These are phyloP conservation scores for Nemopilema nomurai DNA, from an alignment of 30 jellyfish, hydroid and myxozoan genomes.

Conservation along the genomic window DNA sequence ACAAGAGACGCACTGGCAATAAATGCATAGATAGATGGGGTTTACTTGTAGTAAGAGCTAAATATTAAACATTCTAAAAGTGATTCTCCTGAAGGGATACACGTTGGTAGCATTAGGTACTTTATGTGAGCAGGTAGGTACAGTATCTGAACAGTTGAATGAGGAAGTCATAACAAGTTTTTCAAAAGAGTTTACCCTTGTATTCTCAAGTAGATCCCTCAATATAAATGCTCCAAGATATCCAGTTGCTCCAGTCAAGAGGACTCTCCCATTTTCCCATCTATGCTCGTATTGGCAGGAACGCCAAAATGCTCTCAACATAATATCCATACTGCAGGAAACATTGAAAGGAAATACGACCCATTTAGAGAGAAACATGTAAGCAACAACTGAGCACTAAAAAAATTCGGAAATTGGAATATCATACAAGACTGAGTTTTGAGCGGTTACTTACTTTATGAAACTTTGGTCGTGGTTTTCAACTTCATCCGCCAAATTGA, in stretches of 20 bases:
- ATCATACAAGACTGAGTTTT: too few relatives aligned
- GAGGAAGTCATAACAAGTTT: too few relatives aligned
- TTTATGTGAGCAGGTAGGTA: too few relatives aligned
- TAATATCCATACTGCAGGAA: slow-evolving; percentile 74
- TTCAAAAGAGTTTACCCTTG: slow-evolving; percentile 54
- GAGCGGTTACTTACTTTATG: slow-evolving; percentile 6
- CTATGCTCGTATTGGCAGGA: slow-evolving; percentile 93
- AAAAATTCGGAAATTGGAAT: neutral
- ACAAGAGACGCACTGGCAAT: neutral
- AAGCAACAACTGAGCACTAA: neutral
- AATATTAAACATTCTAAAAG: too few relatives aligned
- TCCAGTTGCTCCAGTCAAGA: slow-evolving; percentile 94
- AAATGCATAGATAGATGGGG: neutral
- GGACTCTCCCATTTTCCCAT: slow-evolving; percentile 88
- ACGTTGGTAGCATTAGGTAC: too few relatives aligned
- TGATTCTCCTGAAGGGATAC: too few relatives aligned
- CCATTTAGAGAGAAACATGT: too few relatives aligned
- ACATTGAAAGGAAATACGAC: too few relatives aligned
- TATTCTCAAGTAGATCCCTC: slow-evolving; percentile 67
- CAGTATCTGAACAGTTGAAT: too few relatives aligned
- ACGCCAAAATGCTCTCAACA: slow-evolving; percentile 94
- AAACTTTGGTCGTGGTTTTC: slow-evolving; percentile 19
- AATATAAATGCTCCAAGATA: slow-evolving; percentile 84
- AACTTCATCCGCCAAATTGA: slow-evolving; percentile 13
- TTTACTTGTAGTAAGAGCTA: neutral